A percentile compares a stretch with the other conserved stretches of the same genome.
These are phyloP conservation scores for Muraenolepis orangiensis DNA, from an alignment of 2,797 vertebrate species.

Conservation along the genomic window DNA sequence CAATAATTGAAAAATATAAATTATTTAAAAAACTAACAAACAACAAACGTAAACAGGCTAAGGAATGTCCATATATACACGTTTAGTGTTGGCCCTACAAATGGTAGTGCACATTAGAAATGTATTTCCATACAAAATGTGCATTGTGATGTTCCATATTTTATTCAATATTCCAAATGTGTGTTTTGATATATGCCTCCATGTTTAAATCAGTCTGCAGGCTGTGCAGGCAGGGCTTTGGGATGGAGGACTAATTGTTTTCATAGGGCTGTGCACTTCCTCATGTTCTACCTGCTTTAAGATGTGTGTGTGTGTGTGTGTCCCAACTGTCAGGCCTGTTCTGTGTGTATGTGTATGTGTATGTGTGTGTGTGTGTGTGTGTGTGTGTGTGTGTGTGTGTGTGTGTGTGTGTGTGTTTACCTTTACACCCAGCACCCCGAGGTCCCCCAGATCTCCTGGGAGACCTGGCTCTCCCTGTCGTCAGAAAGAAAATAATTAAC, in stretches of 20 bases:
- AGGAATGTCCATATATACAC: too few relatives aligned
- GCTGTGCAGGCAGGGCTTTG: too few relatives aligned
- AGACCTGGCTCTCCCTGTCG: constrained; percentile 68
- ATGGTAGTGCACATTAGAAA: too few relatives aligned
- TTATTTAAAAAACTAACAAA: too few relatives aligned
- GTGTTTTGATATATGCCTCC: too few relatives aligned
- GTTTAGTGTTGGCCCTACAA: too few relatives aligned
- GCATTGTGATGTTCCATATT: background rate
- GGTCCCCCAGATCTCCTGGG: constrained; percentile 61
- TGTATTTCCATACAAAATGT: too few relatives aligned
- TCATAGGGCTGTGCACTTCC: background rate
- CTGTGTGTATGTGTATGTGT: background rate
- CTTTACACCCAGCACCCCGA: constrained; percentile 60
- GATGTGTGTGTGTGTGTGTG: background rate
- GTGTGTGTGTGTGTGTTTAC: too few relatives aligned
- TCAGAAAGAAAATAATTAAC: background rate
- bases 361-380: background rate
- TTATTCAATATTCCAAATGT: background rate
- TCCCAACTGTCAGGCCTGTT: background rate
- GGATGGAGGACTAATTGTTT: background rate
- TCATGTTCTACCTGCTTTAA: background rate
- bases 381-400: too few relatives aligned
- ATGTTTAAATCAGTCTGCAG: background rate
- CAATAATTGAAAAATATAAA: too few relatives aligned
- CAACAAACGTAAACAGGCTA: too few relatives aligned